These are phyloP conservation scores for Thecophora atra DNA, from an alignment of 2,888 invertebrate species.

Conservation along the genomic window DNA sequence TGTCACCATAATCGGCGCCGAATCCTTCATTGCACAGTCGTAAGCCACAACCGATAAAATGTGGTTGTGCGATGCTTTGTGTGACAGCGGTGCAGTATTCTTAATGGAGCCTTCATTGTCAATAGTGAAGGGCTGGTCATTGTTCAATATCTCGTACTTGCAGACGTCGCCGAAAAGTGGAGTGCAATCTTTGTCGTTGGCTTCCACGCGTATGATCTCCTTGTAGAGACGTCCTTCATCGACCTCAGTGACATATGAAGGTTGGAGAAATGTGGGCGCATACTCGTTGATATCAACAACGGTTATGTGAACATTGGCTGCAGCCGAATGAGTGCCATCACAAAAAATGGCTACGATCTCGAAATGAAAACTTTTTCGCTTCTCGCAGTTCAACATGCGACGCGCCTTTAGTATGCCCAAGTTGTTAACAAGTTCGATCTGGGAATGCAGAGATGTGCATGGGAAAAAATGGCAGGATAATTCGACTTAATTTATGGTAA, in stretches of 20 bases:
- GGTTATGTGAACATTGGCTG: conserved; percentile 92
- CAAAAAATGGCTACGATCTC: conserved; percentile 94
- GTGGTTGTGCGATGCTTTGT: conserved; percentile 93
- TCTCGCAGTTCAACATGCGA: conserved; percentile 90
- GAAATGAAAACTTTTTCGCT: conserved; percentile 93
- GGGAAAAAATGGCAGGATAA: background rate
- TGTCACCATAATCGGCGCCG: conserved; percentile 94
- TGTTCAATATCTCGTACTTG: conserved; percentile 94
- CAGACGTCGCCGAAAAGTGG: conserved; percentile 93
- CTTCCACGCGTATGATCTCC: conserved; percentile 90
- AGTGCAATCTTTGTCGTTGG: conserved; percentile 94
- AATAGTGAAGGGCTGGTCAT: conserved; percentile 89
- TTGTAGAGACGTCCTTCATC: conserved; percentile 92
- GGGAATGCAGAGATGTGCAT: conserved; percentile 47
- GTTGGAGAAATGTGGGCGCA: conserved; percentile 89
- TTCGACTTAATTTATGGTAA: background rate
- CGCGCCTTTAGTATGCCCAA: conserved; percentile 84
- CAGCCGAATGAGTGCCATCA: conserved; percentile 84
- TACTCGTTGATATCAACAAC: conserved; percentile 97
- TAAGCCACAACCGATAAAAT: conserved; percentile 96
- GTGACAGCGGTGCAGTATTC: conserved; percentile 93
- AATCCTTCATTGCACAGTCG: conserved; percentile 96
- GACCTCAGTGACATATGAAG: conserved; percentile 85
- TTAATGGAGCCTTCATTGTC: conserved; percentile 93
- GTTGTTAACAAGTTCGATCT: conserved; percentile 79